These are phyloP conservation scores for Loriculus beryllinus DNA, from an alignment of 2,797 vertebrate species.

Conservation along the genomic window DNA sequence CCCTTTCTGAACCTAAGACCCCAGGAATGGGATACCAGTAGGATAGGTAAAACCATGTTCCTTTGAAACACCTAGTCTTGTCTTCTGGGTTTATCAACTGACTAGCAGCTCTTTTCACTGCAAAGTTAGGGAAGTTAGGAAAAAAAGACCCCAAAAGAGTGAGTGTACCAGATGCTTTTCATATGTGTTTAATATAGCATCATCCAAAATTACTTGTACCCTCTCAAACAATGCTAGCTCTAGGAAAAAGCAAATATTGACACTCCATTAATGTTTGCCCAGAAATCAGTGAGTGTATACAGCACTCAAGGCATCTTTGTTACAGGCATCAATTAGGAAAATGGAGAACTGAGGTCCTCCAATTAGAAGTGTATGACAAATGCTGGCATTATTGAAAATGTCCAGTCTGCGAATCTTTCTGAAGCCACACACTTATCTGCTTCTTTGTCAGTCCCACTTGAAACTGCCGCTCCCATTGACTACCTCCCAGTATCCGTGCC, in stretches of 20 bases:
- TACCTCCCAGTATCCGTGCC: neutral
- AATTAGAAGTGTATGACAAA: constrained; percentile 57
- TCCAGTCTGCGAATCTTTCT: constrained; percentile 23
- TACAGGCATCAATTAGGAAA: constrained; percentile 74
- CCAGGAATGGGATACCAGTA: neutral
- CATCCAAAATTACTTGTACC: constrained; percentile 56
- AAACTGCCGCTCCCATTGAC: neutral
- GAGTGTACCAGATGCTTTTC: neutral
- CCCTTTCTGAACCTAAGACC: neutral
- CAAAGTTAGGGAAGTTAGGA: neutral
- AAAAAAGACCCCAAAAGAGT: neutral
- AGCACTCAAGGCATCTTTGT: constrained; percentile 51
- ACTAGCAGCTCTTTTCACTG: neutral
- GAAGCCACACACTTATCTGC: neutral
- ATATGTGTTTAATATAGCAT: constrained; percentile 30
- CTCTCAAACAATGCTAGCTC: constrained; percentile 58
- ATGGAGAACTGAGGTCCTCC: constrained; percentile 58
- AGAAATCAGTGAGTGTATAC: constrained; percentile 64
- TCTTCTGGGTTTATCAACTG: neutral
- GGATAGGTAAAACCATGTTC: neutral
- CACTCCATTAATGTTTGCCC: constrained; percentile 66
- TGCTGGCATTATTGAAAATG: constrained; percentile 37
- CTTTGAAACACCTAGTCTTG: neutral
- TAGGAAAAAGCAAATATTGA: constrained; percentile 74
- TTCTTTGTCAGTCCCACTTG: neutral